A percentile compares a stretch with the other conserved stretches of the same genome.
phyloP scores from a whole-genome alignment of 2,113 vertebrate species.

The Perca flavescens region DNA sequence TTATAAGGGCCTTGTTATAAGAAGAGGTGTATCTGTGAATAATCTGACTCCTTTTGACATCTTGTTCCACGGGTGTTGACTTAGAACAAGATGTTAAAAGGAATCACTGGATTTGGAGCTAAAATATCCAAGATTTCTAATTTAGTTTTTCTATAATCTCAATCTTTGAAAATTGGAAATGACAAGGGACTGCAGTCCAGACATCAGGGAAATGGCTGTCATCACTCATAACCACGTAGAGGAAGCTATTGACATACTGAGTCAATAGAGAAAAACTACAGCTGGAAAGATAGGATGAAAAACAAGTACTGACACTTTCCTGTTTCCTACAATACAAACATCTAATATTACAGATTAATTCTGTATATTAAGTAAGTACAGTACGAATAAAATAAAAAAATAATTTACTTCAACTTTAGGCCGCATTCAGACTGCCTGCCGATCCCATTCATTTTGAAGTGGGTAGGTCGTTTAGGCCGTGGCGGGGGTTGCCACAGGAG shows the following conservation, averaged over 20 bases:
- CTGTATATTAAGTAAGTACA: background rate
- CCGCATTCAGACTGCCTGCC: too few species aligned
- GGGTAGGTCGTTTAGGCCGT: too few species aligned
- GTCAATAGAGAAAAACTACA: conserved; percentile 8
- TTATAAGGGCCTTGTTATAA: background rate
- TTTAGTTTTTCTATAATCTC: background rate
- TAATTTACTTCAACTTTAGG: background rate
- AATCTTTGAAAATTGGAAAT: conserved; percentile 12
- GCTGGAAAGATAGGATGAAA: conserved; percentile 7
- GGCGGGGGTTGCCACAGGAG: too few species aligned
- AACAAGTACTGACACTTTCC: background rate
- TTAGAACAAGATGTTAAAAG: background rate
- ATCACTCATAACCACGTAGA: conserved; percentile 2
- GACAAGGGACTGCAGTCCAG: conserved; percentile 18
- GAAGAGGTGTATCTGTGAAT: background rate
- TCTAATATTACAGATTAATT: background rate
- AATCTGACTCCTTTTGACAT: background rate
- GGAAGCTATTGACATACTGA: conserved; percentile 19
- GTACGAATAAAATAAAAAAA: too few species aligned
- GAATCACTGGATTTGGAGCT: background rate
- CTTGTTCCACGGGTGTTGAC: background rate
- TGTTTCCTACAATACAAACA: background rate
- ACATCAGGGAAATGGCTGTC: conserved; percentile 6
- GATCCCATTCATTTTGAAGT: too few species aligned
- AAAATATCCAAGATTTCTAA: background rate